These are phyloP conservation scores for Chymomyza costata DNA, from an alignment of 1,140 invertebrate genomes.

Conservation along the genomic window DNA sequence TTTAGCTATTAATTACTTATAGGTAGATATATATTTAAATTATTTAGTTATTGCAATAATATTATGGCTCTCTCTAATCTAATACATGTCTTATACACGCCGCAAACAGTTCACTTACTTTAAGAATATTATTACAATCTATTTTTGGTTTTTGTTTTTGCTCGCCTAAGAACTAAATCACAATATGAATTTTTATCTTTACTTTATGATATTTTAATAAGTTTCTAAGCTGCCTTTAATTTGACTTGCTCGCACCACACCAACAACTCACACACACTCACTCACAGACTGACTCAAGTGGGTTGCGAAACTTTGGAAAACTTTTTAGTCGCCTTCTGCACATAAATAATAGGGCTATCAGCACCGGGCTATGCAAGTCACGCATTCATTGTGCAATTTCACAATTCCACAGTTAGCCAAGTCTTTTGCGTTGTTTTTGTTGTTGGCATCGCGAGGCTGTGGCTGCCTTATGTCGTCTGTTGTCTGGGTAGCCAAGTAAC, in stretches of 20 bases:
- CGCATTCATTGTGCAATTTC: not conserved
- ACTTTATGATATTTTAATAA: conserved; percentile 5
- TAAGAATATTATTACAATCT: no score
- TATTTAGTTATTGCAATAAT: no score
- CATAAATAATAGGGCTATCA: conserved; percentile 14
- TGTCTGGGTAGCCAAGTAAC: not conserved
- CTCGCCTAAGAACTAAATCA: conserved; percentile 48
- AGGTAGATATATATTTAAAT: no score
- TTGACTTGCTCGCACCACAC: no score
- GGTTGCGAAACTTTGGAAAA: conserved; percentile 1
- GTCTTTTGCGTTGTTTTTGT: no score
- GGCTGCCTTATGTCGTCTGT: not conserved
- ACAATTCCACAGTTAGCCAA: conserved; percentile 2
- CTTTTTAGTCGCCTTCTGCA: not conserved
- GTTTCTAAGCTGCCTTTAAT: no score
- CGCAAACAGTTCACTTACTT: no score
- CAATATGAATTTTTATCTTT: conserved; percentile 36
- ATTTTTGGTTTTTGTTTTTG: no score
- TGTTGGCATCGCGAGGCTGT: not conserved
- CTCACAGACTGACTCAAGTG: conserved; percentile 26
- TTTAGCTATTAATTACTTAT: no score
- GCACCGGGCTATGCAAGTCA: not conserved
- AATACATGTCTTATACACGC: no score
- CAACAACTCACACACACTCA: no score
- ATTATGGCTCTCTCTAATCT: no score